These are phyloP conservation scores for Plagodis dolabraria DNA, from an alignment of 2,888 invertebrate species.

Conservation along the genomic window DNA sequence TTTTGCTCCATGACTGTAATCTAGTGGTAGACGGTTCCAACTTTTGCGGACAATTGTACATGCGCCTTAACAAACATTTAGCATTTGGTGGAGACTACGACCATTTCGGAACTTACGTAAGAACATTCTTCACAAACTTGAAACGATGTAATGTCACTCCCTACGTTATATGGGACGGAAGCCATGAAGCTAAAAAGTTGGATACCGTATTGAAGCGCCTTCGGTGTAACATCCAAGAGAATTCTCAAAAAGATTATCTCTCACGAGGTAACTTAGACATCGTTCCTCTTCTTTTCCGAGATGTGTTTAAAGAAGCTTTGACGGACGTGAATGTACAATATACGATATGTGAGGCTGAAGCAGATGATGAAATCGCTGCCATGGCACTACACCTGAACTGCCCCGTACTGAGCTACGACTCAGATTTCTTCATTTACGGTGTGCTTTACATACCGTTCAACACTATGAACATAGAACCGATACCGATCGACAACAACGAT, in stretches of 20 bases:
- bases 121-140: slow-evolving; percentile 88
- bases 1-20: slow-evolving; percentile 87
- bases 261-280: slow-evolving; percentile 83
- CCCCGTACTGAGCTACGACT: slow-evolving; percentile 96
- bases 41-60: slow-evolving; percentile 89
- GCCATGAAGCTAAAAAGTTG: slow-evolving; percentile 89
- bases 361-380: slow-evolving; percentile 94
- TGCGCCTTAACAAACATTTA: slow-evolving; percentile 84
- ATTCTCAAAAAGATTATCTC: slow-evolving; percentile 82
- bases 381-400: slow-evolving; percentile 91
- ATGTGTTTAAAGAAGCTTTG: slow-evolving; percentile 90
- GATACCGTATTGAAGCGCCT: slow-evolving; percentile 86
- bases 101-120: slow-evolving; percentile 87
- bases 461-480: slow-evolving; percentile 84
- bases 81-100: slow-evolving; percentile 96
- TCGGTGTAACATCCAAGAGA: slow-evolving; percentile 84
- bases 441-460: slow-evolving; percentile 92
- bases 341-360: slow-evolving; percentile 93
- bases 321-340: slow-evolving; percentile 86
- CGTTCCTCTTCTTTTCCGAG: slow-evolving; percentile 90
- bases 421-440: slow-evolving; percentile 96
- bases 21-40: slow-evolving; percentile 93
- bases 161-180: slow-evolving; percentile 92
- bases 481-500: slow-evolving; percentile 51
- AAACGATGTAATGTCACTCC: slow-evolving; percentile 89